These are phyloP conservation scores for Xylophagus ater DNA, from an alignment of 2,888 invertebrate species.

Conservation along the genomic window DNA sequence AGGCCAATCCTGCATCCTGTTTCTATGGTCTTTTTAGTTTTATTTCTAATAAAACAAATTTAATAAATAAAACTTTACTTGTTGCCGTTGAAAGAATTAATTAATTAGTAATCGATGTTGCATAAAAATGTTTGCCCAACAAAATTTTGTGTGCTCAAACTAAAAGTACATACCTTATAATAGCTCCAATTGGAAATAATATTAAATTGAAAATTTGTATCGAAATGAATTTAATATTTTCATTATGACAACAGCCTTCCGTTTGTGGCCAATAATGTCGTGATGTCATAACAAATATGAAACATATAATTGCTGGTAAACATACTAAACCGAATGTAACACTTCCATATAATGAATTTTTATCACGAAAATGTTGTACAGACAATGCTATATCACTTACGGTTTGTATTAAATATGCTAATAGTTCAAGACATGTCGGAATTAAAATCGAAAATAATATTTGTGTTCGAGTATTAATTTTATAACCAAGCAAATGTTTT, in stretches of 20 bases:
- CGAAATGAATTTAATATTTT: conserved; percentile 40
- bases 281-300: conserved; percentile 48
- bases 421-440: conserved; percentile 47
- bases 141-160: conserved; percentile 12
- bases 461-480: conserved; percentile 33
- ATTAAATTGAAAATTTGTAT: conserved; percentile 43
- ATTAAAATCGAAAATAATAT: conserved; percentile 40
- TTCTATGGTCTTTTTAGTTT: no score
- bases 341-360: conserved; percentile 43
- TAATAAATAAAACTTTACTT: no score
- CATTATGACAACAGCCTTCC: conserved; percentile 36
- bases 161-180: conserved; percentile 44
- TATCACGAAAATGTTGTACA: conserved; percentile 49
- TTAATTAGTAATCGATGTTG: no score
- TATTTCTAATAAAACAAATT: no score
- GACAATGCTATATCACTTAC: conserved; percentile 56
- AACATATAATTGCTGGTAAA: conserved; percentile 47
- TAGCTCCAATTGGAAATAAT: conserved; percentile 49
- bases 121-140: no score
- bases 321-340: conserved; percentile 41
- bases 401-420: conserved; percentile 55
- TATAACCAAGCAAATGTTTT: conserved; percentile 30
- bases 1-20: no score
- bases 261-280: conserved; percentile 46
- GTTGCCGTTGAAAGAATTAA: no score